These are phyloP conservation scores for Lacanobia wlatinum DNA, from an alignment of 2,888 invertebrate species.

Conservation along the genomic window DNA sequence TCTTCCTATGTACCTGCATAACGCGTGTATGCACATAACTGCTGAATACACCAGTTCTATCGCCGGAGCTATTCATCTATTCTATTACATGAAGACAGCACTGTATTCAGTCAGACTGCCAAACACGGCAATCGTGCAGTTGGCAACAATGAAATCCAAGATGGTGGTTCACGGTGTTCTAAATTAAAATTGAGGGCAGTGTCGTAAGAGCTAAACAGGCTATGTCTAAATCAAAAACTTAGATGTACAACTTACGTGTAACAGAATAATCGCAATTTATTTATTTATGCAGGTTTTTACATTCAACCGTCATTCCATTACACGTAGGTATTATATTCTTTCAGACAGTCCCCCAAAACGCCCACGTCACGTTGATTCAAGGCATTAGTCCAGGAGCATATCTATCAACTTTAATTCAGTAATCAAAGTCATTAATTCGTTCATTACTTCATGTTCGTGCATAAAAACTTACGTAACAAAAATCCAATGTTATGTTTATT, in stretches of 20 bases:
- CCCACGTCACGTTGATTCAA: not conserved
- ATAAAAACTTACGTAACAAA: conserved; percentile 1
- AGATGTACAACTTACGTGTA: too few species aligned
- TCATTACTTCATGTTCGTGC: not conserved
- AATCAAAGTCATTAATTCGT: too few species aligned
- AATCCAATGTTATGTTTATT: not conserved
- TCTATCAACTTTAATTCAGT: too few species aligned
- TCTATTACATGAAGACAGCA: not conserved
- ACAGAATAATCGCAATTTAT: too few species aligned
- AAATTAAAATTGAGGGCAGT: conserved; percentile 5
- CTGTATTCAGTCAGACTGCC: not conserved
- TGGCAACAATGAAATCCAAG: conserved; percentile 26
- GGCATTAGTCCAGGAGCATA: too few species aligned
- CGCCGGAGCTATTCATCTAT: conserved; percentile 1
- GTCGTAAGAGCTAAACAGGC: too few species aligned
- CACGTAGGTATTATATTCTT: too few species aligned
- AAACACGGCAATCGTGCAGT: conserved; percentile 13
- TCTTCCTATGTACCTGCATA: too few species aligned
- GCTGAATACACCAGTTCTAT: not conserved
- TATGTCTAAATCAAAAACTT: too few species aligned
- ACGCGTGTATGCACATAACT: not conserved
- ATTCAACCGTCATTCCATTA: too few species aligned
- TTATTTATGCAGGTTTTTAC: too few species aligned
- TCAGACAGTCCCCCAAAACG: too few species aligned
- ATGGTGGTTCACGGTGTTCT: conserved; percentile 6